phyloP scores from a whole-genome alignment of 2,113 vertebrate species.

The Istiophorus platypterus region DNA sequence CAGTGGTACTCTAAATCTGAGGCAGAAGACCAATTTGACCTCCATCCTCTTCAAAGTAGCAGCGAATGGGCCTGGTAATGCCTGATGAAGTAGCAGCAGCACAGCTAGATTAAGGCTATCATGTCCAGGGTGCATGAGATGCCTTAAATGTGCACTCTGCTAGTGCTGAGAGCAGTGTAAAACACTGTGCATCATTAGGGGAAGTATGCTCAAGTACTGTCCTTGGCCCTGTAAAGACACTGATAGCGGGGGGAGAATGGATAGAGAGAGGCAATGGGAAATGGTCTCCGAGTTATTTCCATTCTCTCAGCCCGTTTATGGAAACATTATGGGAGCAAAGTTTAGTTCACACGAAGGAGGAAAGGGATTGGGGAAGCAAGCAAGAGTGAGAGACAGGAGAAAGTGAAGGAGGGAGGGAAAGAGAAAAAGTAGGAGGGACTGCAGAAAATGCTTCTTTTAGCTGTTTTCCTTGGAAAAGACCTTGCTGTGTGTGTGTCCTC shows the following conservation, averaged over 20 bases:
- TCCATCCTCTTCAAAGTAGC: conserved; percentile 46
- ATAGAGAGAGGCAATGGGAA: conserved; percentile 67
- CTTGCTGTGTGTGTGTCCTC: conserved; percentile 77
- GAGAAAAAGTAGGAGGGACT: conserved; percentile 37
- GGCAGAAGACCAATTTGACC: conserved; percentile 50
- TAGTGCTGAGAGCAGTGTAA: conserved; percentile 44
- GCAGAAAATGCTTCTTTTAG: conserved; percentile 74
- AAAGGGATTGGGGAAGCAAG: conserved; percentile 52
- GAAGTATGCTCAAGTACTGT: conserved; percentile 62
- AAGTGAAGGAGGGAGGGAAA: conserved; percentile 45
- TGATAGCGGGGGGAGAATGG: conserved; percentile 38
- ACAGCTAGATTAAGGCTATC: conserved; percentile 42
- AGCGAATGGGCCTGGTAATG: conserved; percentile 31
- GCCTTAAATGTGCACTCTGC: conserved; percentile 50
- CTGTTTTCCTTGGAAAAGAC: conserved; percentile 76
- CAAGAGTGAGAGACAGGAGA: conserved; percentile 50
- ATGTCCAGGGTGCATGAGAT: conserved; percentile 31
- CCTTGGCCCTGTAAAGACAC: conserved; percentile 54
- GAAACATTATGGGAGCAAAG: conserved; percentile 77
- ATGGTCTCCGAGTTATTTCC: conserved; percentile 81
- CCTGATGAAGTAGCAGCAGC: conserved; percentile 37
- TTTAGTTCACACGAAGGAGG: conserved; percentile 79
- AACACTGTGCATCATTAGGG: conserved; percentile 70
- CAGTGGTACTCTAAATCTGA: conserved; percentile 27
- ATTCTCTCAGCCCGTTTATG: conserved; percentile 82